Evolutionary conservation across 2,113 vertebrate genomes (phyloP).

Genomic region (Anolis sagrei): DNA sequence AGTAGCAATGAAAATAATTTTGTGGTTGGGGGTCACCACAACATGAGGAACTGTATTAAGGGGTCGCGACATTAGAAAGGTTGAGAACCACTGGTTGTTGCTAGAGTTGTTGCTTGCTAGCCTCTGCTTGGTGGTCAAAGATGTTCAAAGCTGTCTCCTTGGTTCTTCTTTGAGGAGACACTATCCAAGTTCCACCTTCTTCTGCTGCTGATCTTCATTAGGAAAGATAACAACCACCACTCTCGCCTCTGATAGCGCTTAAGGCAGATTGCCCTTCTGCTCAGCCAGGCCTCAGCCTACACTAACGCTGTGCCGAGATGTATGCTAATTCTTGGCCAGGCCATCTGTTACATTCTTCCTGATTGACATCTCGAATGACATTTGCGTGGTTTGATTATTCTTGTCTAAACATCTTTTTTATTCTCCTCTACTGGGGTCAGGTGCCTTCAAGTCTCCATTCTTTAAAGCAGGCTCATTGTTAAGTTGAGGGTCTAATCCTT

Average conservation of each 20-base stretch:
- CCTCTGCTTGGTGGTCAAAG: too few relatives aligned
- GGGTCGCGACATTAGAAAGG: too few relatives aligned
- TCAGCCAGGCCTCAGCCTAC: background rate
- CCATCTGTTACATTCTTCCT: slow-evolving; percentile 9
- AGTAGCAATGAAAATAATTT: too few relatives aligned
- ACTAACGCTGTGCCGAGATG: background rate
- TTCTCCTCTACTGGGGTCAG: background rate
- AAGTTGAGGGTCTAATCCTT: too few relatives aligned
- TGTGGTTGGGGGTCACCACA: too few relatives aligned
- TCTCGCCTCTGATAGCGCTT: background rate
- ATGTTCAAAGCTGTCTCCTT: too few relatives aligned
- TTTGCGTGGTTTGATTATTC: background rate
- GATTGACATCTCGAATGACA: background rate
- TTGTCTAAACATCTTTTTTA: background rate
- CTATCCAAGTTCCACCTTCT: too few relatives aligned
- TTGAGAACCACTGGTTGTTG: too few relatives aligned
- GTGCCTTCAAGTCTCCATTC: background rate
- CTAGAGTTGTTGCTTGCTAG: too few relatives aligned
- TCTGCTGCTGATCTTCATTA: background rate
- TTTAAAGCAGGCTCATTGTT: background rate
- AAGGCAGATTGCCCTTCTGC: background rate
- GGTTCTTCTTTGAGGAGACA: background rate
- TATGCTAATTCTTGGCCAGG: slow-evolving; percentile 1
- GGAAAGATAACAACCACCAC: background rate
- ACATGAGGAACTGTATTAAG: too few relatives aligned